phyloP scores from a whole-genome alignment of 92 coral and sea anemone genomes.

The Phenganax marumi region DNA sequence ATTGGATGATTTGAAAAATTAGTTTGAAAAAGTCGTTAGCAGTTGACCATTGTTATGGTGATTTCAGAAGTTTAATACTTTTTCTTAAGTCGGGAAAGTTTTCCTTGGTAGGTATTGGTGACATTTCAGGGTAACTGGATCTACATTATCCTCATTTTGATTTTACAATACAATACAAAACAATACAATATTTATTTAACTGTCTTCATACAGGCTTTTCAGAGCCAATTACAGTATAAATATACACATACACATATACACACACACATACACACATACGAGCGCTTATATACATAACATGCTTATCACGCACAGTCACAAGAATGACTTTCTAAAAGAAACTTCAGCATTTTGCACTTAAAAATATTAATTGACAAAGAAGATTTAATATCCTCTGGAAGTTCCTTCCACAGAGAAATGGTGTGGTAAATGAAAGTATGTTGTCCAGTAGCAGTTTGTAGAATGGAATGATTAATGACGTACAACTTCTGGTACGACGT shows the following conservation, averaged over 20 bases:
- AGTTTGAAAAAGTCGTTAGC: conserved; percentile 39
- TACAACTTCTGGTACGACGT: neutral
- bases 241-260: too few relatives aligned
- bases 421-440: conserved; percentile 27
- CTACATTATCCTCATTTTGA: neutral
- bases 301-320: too few relatives aligned
- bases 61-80: neutral
- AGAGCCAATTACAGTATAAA: too few relatives aligned
- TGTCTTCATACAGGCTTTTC: too few relatives aligned
- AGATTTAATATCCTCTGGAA: conserved; percentile 17
- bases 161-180: too few relatives aligned
- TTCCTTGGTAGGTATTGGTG: neutral
- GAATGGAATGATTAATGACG: too few relatives aligned
- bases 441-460: conserved; percentile 45
- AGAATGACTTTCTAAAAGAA: too few relatives aligned
- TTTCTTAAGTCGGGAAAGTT: neutral
- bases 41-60: conserved; percentile 35
- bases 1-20: conserved; percentile 29
- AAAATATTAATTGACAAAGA: conserved; percentile 18
- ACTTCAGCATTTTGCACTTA: too few relatives aligned
- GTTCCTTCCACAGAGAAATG: conserved; percentile 20
- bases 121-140: neutral
- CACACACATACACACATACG: too few relatives aligned
- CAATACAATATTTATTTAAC: too few relatives aligned
- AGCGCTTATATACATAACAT: too few relatives aligned